Evolutionary conservation across 2,797 vertebrate genomes (phyloP).

Genomic region (Echeneis naucrates): DNA sequence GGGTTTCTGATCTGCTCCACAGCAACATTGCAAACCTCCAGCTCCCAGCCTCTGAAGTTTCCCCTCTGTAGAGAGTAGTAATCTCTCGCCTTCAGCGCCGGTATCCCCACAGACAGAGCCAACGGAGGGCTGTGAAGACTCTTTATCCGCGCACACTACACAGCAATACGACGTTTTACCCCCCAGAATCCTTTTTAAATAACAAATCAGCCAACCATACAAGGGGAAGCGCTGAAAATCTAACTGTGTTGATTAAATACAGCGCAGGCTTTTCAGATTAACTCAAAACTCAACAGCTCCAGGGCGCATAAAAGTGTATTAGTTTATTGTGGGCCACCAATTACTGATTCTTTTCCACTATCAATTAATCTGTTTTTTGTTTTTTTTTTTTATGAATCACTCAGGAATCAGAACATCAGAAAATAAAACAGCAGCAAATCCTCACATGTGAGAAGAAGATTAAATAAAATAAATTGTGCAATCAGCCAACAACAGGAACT

Average conservation of each 20-base stretch:
- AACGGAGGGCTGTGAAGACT: not conserved
- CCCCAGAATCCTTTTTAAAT: not conserved
- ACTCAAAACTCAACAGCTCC: not conserved
- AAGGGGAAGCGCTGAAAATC: not conserved
- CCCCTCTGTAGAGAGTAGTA: not conserved
- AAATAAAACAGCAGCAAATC: too few species aligned
- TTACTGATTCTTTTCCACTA: not conserved
- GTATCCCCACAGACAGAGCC: not conserved
- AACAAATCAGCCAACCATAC: not conserved
- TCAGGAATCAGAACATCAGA: not conserved
- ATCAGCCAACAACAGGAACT: too few species aligned
- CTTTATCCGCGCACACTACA: conserved; percentile 3
- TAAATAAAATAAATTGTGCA: too few species aligned
- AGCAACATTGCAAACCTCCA: not conserved
- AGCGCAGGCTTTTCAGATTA: not conserved
- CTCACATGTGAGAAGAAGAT: too few species aligned
- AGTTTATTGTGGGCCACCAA: not conserved
- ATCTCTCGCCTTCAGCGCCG: not conserved
- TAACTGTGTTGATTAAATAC: not conserved
- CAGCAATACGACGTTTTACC: conserved; percentile 18
- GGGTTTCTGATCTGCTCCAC: not conserved
- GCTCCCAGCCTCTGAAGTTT: not conserved
- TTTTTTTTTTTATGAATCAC: not conserved
- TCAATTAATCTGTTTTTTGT: not conserved
- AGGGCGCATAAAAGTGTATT: not conserved